Percentiles rank a stretch among this genome's conserved stretches.
These are phyloP conservation scores for Pseudobourletiella spinata DNA, from an alignment of 1,140 invertebrate genomes.

Conservation along the genomic window DNA sequence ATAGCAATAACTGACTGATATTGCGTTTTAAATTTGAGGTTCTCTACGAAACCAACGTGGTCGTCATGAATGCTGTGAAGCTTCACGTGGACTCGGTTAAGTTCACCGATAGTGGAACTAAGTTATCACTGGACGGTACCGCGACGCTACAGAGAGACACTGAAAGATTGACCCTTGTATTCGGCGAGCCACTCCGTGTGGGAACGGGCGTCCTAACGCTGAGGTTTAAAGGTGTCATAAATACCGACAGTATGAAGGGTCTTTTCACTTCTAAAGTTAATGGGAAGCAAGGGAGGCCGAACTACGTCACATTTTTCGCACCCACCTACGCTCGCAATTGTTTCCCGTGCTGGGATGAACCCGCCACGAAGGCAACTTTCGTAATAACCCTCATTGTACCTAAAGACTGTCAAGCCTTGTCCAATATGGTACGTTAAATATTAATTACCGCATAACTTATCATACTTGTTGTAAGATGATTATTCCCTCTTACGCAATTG, in stretches of 20 bases:
- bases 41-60: neutral
- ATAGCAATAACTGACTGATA: too few species aligned
- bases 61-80: neutral
- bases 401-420: constrained; percentile 65
- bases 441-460: neutral
- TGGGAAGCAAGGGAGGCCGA: constrained; percentile 61
- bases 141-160: neutral
- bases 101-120: neutral
- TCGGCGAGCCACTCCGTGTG: constrained; percentile 50
- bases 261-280: constrained; percentile 84
- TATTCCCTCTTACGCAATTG: too few species aligned
- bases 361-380: constrained; percentile 88
- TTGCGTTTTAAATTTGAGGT: neutral
- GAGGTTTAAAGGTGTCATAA: constrained; percentile 73
- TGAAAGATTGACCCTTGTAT: constrained; percentile 61
- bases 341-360: constrained; percentile 97
- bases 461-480: constrained; percentile 14
- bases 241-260: constrained; percentile 83
- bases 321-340: constrained; percentile 83
- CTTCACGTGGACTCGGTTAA: neutral
- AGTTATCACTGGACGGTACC: neutral
- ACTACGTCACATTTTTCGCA: constrained; percentile 87
- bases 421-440: constrained; percentile 69
- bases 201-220: constrained; percentile 59
- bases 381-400: constrained; percentile 76